Conservation (phyloP, 2,113 vertebrate species). For the Phylloscopus whistleri region DNA sequence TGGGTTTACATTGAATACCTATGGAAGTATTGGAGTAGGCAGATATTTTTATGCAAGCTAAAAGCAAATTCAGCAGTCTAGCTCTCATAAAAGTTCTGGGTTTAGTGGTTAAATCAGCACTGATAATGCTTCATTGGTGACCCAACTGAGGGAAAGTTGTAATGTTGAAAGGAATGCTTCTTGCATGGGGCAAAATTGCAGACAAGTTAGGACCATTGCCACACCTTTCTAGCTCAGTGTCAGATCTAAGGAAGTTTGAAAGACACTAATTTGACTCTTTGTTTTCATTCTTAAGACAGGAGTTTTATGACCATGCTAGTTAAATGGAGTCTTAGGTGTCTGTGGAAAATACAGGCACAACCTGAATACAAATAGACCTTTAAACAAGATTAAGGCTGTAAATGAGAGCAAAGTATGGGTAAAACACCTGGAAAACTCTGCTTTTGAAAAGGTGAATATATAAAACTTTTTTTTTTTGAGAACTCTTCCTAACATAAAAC, state of each 20-base stretch:
- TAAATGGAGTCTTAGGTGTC: neutral
- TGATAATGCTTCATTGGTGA: neutral
- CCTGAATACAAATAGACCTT: neutral
- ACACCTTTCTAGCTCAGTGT: neutral
- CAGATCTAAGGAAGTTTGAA: neutral
- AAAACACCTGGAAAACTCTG: neutral
- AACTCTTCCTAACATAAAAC: neutral
- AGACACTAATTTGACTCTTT: neutral
- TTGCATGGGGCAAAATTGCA: neutral
- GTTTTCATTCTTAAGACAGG: neutral
- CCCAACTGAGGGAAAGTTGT: neutral
- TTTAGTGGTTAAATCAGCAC: neutral
- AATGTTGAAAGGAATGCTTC: neutral
- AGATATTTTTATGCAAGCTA: neutral
- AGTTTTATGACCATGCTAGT: neutral
- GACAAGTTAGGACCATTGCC: neutral
- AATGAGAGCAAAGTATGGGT: neutral
- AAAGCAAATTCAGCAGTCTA: neutral
- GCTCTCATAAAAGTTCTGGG: neutral
- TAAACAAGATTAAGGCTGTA: neutral
- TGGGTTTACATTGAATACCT: neutral
- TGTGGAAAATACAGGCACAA: neutral
- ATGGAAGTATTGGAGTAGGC: rapidly evolving
- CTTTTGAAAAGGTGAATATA: neutral
- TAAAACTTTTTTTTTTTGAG: neutral